Conservation (phyloP, 2,888 invertebrate genomes). For the Cerastis leucographa region DNA sequence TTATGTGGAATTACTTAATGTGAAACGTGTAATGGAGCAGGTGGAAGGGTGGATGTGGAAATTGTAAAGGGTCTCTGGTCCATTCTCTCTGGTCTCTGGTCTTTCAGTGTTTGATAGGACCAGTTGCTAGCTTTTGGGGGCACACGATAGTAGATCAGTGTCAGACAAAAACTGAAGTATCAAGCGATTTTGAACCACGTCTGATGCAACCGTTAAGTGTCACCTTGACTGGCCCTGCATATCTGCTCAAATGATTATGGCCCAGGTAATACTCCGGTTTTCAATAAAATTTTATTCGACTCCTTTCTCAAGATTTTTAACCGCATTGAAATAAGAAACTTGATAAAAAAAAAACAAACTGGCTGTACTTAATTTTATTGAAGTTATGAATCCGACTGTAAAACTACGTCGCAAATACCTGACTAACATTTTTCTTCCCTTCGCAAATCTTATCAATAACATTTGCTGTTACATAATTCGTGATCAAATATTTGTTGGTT, state of each 20-base stretch:
- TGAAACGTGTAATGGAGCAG: slow-evolving; percentile 39
- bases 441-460: slow-evolving; percentile 39
- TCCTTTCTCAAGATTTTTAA: background rate
- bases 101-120: background rate
- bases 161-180: background rate
- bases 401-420: slow-evolving; percentile 16
- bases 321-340: background rate
- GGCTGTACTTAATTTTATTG: background rate
- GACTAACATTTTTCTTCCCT: background rate
- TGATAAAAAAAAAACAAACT: background rate
- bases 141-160: background rate
- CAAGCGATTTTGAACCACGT: background rate
- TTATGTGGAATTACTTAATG: slow-evolving; percentile 57
- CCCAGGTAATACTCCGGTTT: background rate
- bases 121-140: background rate
- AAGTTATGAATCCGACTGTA: slow-evolving; percentile 20
- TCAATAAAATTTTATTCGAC: background rate
- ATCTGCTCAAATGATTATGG: background rate
- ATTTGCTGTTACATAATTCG: slow-evolving; percentile 35
- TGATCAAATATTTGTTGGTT: slow-evolving; percentile 53
- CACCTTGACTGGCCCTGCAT: background rate
- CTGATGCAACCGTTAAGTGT: too few relatives aligned
- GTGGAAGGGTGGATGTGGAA: slow-evolving; percentile 28
- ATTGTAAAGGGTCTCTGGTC: background rate
- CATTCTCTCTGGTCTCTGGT: background rate